Evolutionary conservation across 2,888 invertebrate species (phyloP), one percentile per base, ranked within the genome.

Genomic region (Trachelus iudaicus): DNA sequence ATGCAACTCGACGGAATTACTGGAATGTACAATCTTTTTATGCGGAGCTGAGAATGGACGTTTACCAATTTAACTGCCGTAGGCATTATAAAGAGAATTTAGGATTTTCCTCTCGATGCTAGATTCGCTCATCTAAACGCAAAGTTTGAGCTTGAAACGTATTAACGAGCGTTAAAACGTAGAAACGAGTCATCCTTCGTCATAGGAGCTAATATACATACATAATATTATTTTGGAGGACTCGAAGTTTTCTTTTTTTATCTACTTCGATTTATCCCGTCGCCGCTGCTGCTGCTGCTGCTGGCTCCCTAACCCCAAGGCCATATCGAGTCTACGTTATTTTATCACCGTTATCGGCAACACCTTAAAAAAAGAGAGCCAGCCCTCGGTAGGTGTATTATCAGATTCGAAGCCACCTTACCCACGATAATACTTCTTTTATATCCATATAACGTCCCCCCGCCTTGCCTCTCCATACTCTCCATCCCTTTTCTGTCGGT

Each of bases 361-460:
- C 89, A 89, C 87, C 89, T 89, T 89, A 88, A 89, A 34, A 34
- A 34, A 34, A 89, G 89, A 87, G 88, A 81, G 84, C 82, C 15
- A 15, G 40, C 15, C 77, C 80, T 73, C 31, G 76, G 80, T 82
- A 80, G 81, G 79, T 86, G 82, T 85, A 81, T 87, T 86, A 89
- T 89, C 88, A 84, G 88, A 88, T 89, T 86, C 87, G 83, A 84
- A 85, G 84, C 85, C 40, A 15, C 80, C 83, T 81, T 82, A 79
- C 85, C 84, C 84, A 83, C 86, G 87, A 88, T 89, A 89, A 90
- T 89, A 89, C 89, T 87, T 88, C 89, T 88, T 87, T 87, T 89
- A 89, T 89, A 89, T 89, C 89, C 89, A 89, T 87, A 85, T 85
- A 84, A 81, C 81, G 79, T 80, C 31, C 33, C 37, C 77, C 56